Evolutionary conservation across 1,140 invertebrate genomes (phyloP), one percentile per base, ranked within the genome.

Genomic region (Condylostylus longicornis): DNA sequence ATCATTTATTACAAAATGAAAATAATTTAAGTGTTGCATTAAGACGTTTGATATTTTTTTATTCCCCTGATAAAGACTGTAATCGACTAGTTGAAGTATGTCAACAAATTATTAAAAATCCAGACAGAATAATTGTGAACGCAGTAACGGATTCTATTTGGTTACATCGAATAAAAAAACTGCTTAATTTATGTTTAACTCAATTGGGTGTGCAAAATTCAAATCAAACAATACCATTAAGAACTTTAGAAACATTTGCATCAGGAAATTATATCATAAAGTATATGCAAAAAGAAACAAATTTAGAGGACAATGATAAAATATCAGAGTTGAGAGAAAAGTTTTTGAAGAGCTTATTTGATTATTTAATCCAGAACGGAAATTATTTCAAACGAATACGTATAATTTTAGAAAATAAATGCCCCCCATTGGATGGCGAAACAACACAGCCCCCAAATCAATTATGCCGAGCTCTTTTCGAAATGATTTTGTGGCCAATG

Each of bases 221-320:
- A 53, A 61, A 62, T 42, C 63, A 82, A 48, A 78, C 81, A n/a
- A 74, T 82, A 38, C 79, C 81, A 2, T 61, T 86, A 23, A 64
- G 82, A 49, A 76, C 82, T 56, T 52, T 85, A 48, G 82, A 86
- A 59, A 70, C 79, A n/a, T 84, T 82, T 42, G 82, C 80, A 22
- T 70, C 68, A 34, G n/a, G n/a, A n/a, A n/a, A n/a, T n/a, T n/a
- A n/a, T n/a, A n/a, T n/a, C n/a, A n/a, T n/a, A n/a, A n/a, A n/a
- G n/a, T n/a, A n/a, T n/a, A n/a, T n/a, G n/a, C n/a, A n/a, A n/a
- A n/a, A n/a, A n/a, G 53, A 63, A 7, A 60, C 72, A 12, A 60
- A 67, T 5, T 65, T 67, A 5, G 66, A 70, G 41, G 50, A 62
- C 13, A 54, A 65, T 27, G 52, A 72, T 43, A 63, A 62, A 49